A percentile compares a stretch with the other conserved stretches of the same genome.
These are phyloP conservation scores for Thunnus maccoyii DNA, from an alignment of 2,113 vertebrate genomes.

Conservation along the genomic window DNA sequence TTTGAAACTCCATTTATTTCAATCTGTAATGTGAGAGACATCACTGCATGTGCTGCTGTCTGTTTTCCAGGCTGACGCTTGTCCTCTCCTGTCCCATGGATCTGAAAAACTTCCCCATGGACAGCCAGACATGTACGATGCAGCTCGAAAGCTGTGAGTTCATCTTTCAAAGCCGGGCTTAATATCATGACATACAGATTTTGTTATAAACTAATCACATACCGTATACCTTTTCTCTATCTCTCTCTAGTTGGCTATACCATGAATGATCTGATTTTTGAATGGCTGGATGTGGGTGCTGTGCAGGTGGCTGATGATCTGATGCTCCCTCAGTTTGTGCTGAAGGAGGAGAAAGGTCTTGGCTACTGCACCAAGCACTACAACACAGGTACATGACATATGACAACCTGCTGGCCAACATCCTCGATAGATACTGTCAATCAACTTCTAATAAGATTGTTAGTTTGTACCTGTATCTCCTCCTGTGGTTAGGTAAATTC, in stretches of 20 bases:
- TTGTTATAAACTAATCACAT: background rate
- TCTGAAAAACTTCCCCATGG: slow-evolving; percentile 97
- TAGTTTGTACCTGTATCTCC: slow-evolving; percentile 56
- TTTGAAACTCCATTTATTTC: background rate
- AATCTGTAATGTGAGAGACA: background rate
- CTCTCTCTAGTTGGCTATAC: slow-evolving; percentile 91
- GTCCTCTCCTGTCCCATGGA: slow-evolving; percentile 96
- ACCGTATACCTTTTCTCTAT: background rate
- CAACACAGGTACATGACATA: slow-evolving; percentile 90
- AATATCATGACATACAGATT: background rate
- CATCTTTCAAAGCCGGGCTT: background rate
- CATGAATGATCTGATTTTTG: slow-evolving; percentile 95
- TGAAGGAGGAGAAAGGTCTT: slow-evolving; percentile 93
- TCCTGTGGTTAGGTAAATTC: slow-evolving; percentile 89
- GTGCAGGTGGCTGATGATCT: slow-evolving; percentile 95
- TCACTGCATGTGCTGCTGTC: slow-evolving; percentile 11
- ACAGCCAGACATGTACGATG: slow-evolving; percentile 95
- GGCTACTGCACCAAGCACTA: slow-evolving; percentile 96
- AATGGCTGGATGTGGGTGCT: slow-evolving; percentile 93
- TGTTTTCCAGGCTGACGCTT: slow-evolving; percentile 89
- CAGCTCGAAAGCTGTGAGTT: slow-evolving; percentile 97
- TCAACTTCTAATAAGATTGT: slow-evolving; percentile 53
- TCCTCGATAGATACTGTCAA: background rate
- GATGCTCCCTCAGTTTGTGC: slow-evolving; percentile 93
- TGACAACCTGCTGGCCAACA: background rate